Evolutionary conservation across 2,113 vertebrate genomes (phyloP), one percentile per base, ranked within the genome.

Genomic region (Boulengeromyrus knoepffleri): DNA sequence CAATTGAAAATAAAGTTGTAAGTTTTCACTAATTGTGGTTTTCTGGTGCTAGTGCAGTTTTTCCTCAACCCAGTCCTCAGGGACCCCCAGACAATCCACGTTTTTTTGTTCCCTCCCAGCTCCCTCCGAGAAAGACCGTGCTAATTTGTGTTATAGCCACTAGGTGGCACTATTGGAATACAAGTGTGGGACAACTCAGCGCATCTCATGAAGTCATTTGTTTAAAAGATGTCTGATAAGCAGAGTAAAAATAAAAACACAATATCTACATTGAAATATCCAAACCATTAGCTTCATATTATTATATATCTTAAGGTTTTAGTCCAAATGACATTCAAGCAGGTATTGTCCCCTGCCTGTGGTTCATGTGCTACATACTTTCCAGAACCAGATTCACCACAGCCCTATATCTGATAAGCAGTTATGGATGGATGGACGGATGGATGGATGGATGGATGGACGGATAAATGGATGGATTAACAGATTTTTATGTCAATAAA

Each of bases 111-210:
- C 19, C 56, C 56, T 58, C 21, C 21, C 56, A 9, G 56, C 8
- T 62, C 56, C 62, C 62, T 31, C 5, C 62, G 2, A 27, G 62
- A 66, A 31, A 66, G 9, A 13, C n/a, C 4, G 31, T 39, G 5
- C 36, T 39, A 42, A 17, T 42, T 6, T 46, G 83, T n/a, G 39
- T 13, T 85, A 3, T n/a, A 36, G 17, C 50, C 85, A 87, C 31
- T 8, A 87, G 85, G 31, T 87, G 85, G 85, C 85, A 53, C 85
- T 87, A 56, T 56, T 87, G 85, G n/a, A 56, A 39, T 21, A 36
- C 12, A 86, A 31, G 45, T n/a, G 85, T 87, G 47, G 52, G 47
- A 50, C 24, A 39, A 24, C 24, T 50, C 19, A 19, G 47, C n/a
- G 9, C n/a, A 87, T 24, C 15, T 77, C 31, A 80, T 36, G 17